Percentiles rank a stretch among this genome's conserved stretches.
phyloP scores from a whole-genome alignment of 2,797 vertebrate species.

The Darevskia mixta region DNA sequence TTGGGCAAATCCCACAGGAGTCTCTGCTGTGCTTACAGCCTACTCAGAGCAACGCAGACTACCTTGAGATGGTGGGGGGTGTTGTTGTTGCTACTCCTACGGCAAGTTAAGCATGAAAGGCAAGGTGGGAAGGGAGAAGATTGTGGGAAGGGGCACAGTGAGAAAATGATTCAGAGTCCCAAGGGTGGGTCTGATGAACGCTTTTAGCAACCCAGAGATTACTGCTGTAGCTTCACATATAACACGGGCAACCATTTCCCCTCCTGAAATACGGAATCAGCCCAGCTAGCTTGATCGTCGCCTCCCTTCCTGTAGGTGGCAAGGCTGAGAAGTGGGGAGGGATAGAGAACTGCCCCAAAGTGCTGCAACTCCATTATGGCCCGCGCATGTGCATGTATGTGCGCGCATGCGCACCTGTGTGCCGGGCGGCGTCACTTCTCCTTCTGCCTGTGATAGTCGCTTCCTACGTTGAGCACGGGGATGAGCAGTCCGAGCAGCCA shows the following conservation, averaged over 20 bases:
- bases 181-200: conserved; percentile 30
- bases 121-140: conserved; percentile 1
- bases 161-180: conserved; percentile 29
- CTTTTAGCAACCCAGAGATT: conserved; percentile 44
- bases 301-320: conserved; percentile 40
- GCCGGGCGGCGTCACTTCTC: conserved; percentile 69
- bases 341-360: conserved; percentile 42
- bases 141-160: not conserved
- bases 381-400: not conserved
- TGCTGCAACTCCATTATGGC: conserved; percentile 38
- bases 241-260: conserved; percentile 34
- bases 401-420: not conserved
- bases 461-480: conserved; percentile 89
- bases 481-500: conserved; percentile 93
- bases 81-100: conserved; percentile 9
- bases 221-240: conserved; percentile 45
- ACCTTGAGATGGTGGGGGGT: conserved; percentile 28
- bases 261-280: conserved; percentile 53
- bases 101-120: not conserved
- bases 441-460: conserved; percentile 75
- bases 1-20: conserved; percentile 38
- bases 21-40: conserved; percentile 1
- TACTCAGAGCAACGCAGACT: conserved; percentile 25
- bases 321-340: conserved; percentile 1
- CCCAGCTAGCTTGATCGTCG: conserved; percentile 40